Percentiles rank a stretch among this genome's conserved stretches.
Conservation (phyloP, 2,888 invertebrate genomes). For the Thalpophila matura region DNA sequence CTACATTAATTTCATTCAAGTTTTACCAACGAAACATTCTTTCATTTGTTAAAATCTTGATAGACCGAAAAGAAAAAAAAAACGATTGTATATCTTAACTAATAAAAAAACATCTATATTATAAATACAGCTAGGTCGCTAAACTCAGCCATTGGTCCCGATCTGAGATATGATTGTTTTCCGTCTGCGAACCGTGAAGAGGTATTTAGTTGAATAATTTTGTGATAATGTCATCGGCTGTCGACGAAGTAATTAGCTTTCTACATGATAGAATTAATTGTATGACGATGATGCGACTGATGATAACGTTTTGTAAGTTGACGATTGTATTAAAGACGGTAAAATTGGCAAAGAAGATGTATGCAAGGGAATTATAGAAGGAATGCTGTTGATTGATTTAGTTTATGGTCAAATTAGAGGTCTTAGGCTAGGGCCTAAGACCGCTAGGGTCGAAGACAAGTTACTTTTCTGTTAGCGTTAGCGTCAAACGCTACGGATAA, state of each 20-base stretch:
- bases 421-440: too few relatives aligned
- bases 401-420: constrained; percentile 2
- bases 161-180: constrained; percentile 62
- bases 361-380: neutral
- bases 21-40: neutral
- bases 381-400: neutral
- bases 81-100: constrained; percentile 12
- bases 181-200: constrained; percentile 49
- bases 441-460: too few relatives aligned
- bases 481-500: too few relatives aligned
- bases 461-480: too few relatives aligned
- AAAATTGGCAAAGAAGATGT: neutral
- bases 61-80: neutral
- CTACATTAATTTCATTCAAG: too few relatives aligned
- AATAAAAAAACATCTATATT: constrained; percentile 35
- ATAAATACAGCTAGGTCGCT: constrained; percentile 41
- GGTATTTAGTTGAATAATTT: constrained; percentile 61
- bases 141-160: constrained; percentile 45
- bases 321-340: neutral
- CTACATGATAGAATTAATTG: constrained; percentile 37
- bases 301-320: constrained; percentile 12
- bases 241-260: constrained; percentile 59
- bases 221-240: constrained; percentile 68
- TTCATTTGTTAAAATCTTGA: neutral
- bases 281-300: constrained; percentile 16